Percentiles rank a stretch among this genome's conserved stretches.
Conservation (phyloP, 2,888 invertebrate species). For the Crepidodera aurea region DNA sequence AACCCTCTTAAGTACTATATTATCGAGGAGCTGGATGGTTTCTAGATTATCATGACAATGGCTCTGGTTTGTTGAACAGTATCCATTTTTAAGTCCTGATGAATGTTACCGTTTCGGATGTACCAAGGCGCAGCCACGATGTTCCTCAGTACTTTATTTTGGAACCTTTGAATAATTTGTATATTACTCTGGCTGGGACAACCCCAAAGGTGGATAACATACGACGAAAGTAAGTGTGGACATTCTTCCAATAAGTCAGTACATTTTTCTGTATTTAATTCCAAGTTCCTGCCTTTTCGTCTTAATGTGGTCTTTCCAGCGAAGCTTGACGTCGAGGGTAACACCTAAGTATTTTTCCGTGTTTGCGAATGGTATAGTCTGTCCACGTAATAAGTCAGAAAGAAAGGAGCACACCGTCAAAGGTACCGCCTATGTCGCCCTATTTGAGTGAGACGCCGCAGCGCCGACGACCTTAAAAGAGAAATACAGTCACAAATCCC, state of each 20-base stretch:
- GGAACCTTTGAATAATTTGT: neutral
- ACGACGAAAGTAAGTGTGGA: neutral
- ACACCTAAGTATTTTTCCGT: neutral
- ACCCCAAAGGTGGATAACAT: neutral
- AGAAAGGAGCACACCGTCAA: too few species aligned
- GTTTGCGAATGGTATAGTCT: neutral
- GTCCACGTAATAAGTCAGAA: too few species aligned
- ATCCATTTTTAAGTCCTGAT: neutral
- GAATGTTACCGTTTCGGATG: neutral
- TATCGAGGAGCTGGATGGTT: too few species aligned
- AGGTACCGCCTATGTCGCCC: too few species aligned
- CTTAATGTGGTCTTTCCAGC: too few species aligned
- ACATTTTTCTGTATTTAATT: too few species aligned
- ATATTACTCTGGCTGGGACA: neutral
- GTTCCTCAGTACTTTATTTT: neutral
- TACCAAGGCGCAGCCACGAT: neutral
- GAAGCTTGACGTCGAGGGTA: too few species aligned
- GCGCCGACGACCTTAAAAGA: too few species aligned
- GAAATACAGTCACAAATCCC: too few species aligned
- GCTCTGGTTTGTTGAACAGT: neutral
- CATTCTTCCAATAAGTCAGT: too few species aligned
- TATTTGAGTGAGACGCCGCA: too few species aligned
- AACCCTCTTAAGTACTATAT: neutral
- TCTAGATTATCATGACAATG: neutral
- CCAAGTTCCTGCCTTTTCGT: neutral